Conservation (phyloP, 2,888 invertebrate genomes). For the Caprella mutica region DNA sequence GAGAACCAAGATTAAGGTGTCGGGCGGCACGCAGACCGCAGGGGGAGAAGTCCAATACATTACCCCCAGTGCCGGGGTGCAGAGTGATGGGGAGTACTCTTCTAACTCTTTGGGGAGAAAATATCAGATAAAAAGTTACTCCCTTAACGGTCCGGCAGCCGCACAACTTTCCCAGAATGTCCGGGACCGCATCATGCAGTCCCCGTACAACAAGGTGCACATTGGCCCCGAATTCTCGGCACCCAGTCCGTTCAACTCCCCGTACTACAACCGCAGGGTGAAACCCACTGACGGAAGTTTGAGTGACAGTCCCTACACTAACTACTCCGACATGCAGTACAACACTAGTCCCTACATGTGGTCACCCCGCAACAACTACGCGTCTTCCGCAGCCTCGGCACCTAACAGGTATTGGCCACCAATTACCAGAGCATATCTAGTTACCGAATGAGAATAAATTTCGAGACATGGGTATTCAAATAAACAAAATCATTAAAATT, state of each 20-base stretch:
- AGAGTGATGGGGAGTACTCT: slow-evolving; percentile 33
- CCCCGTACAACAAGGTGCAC: slow-evolving; percentile 54
- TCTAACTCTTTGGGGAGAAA: slow-evolving; percentile 32
- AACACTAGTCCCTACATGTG: slow-evolving; percentile 48
- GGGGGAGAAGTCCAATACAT: slow-evolving; percentile 39
- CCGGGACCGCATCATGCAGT: slow-evolving; percentile 61
- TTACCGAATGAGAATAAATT: too few species aligned
- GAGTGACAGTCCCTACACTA: slow-evolving; percentile 49
- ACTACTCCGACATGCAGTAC: slow-evolving; percentile 37
- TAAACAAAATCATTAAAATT: too few species aligned
- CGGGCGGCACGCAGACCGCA: slow-evolving; percentile 79
- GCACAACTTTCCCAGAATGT: slow-evolving; percentile 77
- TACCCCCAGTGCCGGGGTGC: slow-evolving; percentile 23
- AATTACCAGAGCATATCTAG: too few species aligned
- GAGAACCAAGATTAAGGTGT: slow-evolving; percentile 56
- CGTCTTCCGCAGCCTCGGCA: slow-evolving; percentile 34
- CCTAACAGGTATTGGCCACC: slow-evolving; percentile 33
- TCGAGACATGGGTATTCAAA: too few species aligned
- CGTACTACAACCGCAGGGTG: slow-evolving; percentile 36
- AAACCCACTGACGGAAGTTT: slow-evolving; percentile 55
- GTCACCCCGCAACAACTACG: slow-evolving; percentile 50
- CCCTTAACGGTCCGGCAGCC: slow-evolving; percentile 70
- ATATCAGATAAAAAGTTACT: slow-evolving; percentile 60
- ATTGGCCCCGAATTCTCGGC: slow-evolving; percentile 21
- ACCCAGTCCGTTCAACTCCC: slow-evolving; percentile 23